Evolutionary conservation across 2,797 vertebrate genomes (phyloP), one percentile per base, ranked within the genome.

Genomic region (Ciconia nigra): DNA sequence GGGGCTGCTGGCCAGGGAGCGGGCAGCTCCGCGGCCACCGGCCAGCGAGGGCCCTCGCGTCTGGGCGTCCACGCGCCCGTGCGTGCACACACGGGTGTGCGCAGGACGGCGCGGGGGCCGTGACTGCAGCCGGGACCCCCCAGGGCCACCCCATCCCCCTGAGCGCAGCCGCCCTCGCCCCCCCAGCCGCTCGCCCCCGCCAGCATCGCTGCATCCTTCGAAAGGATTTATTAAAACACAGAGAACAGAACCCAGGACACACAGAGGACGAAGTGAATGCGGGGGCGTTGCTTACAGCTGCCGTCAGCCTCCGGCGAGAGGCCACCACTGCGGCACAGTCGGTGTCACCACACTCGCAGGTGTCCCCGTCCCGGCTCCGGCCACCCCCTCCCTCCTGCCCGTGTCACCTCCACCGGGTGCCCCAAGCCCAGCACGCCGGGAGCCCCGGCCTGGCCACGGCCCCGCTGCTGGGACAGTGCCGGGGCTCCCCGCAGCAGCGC

Each of bases 211-310:
- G n/a, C 6, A 0, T 98, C 98, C 97, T 98, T 99, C 98, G 98
- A 98, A 98, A 98, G 98, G 98, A 98, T 99, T 99, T 99, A 99
- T 99, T 99, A 99, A 99, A 99, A 99, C 99, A 99, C 99, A 99
- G 98, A 98, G 98, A 99, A 99, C 99, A 99, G 98, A 99, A 99
- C 99, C 98, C 98, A 98, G 98, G 98, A 99, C 98, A 98, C 99
- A 99, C 98, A 97, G 97, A 98, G 98, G 98, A 99, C 98, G 98
- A 99, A 99, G 99, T 98, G 98, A 98, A 98, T 97, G 98, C 98
- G 97, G 98, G 97, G 81, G 96, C 97, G 92, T 98, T 89, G 97
- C 98, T 97, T 87, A 92, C 96, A 41, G 83, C 78, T 89, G 83
- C 97, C 96, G 93, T 95, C 97, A 98, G 97, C 97, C 97, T 93